A percentile compares a stretch with the other conserved stretches of the same genome.
These are phyloP conservation scores for Dysdera silvatica DNA, from an alignment of 1,140 invertebrate genomes.

Conservation along the genomic window DNA sequence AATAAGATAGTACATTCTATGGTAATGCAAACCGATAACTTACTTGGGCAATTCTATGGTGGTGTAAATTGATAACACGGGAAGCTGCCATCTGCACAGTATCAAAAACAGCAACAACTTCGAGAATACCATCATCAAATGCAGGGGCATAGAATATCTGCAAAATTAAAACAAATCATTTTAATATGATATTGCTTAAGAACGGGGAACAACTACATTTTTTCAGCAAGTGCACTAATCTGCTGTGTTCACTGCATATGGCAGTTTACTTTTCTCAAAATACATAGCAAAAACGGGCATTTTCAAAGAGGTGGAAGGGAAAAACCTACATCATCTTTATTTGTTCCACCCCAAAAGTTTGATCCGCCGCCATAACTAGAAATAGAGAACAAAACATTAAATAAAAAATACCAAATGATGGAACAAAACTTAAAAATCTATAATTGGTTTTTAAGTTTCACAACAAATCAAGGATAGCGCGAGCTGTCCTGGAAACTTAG, in stretches of 20 bases:
- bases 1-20: no score
- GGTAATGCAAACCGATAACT: neutral
- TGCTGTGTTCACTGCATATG: no score
- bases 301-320: neutral
- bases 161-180: neutral
- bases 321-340: conserved; percentile 61
- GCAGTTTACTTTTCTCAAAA: neutral
- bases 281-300: no score
- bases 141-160: conserved; percentile 69
- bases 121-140: conserved; percentile 85
- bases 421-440: neutral
- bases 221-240: no score
- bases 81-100: conserved; percentile 95
- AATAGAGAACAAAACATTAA: conserved; percentile 21
- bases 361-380: conserved; percentile 90
- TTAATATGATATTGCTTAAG: neutral
- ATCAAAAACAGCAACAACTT: conserved; percentile 93
- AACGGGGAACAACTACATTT: no score
- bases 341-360: conserved; percentile 94
- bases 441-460: no score
- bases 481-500: no score
- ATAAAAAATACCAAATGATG: neutral
- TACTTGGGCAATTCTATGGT: conserved; percentile 84
- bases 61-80: conserved; percentile 84
- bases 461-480: no score